These are phyloP conservation scores for Scaptomyza caliginosa DNA, from an alignment of 2,888 invertebrate species.

Conservation along the genomic window DNA sequence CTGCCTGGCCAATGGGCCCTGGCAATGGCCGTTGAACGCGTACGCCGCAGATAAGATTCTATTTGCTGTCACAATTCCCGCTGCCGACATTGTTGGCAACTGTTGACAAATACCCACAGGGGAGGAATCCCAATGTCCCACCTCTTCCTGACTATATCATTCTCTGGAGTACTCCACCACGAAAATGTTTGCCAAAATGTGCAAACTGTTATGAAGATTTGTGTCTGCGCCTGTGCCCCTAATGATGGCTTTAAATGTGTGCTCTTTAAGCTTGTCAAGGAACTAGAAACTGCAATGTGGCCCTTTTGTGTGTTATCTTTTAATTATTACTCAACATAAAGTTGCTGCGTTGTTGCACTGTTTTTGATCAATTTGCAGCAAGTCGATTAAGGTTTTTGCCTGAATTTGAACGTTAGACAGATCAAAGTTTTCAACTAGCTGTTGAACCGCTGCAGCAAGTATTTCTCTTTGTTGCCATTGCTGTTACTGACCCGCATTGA, in stretches of 20 bases:
- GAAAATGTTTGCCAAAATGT: conserved; percentile 41
- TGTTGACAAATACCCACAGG: conserved; percentile 70
- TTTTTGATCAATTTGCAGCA: conserved; percentile 8
- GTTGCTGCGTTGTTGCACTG: neutral
- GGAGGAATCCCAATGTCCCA: conserved; percentile 34
- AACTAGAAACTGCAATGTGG: neutral
- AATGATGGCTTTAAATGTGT: conserved; percentile 26
- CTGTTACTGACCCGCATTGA: conserved; percentile 61
- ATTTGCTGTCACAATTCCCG: conserved; percentile 61
- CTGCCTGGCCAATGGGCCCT: conserved; percentile 26
- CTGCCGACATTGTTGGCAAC: conserved; percentile 41
- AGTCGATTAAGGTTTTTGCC: neutral
- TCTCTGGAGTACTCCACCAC: conserved; percentile 7
- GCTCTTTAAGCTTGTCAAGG: conserved; percentile 9
- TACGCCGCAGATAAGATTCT: conserved; percentile 67
- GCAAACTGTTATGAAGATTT: conserved; percentile 66
- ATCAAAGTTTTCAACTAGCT: conserved; percentile 22
- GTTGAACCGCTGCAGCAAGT: conserved; percentile 11
- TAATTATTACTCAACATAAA: conserved; percentile 19
- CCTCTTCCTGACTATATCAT: conserved; percentile 23
- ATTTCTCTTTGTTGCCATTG: conserved; percentile 24
- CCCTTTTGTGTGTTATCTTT: conserved; percentile 31
- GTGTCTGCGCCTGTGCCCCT: conserved; percentile 19
- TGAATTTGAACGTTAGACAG: conserved; percentile 12
- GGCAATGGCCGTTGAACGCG: conserved; percentile 56